Evolutionary conservation across 1,140 invertebrate species (phyloP).

Genomic region (Trichomalopsis sarcophagae): DNA sequence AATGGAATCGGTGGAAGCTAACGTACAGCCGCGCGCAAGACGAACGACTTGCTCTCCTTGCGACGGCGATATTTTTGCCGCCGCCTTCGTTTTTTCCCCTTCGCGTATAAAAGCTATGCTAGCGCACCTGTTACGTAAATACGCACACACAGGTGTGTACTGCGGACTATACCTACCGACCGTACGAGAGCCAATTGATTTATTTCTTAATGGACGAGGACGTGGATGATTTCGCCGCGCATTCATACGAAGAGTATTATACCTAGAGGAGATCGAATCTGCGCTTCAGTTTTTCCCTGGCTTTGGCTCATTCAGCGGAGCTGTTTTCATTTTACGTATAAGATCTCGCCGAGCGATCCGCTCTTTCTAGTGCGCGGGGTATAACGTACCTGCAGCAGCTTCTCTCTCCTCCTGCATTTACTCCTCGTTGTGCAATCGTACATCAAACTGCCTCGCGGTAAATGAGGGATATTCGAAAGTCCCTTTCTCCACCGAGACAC

Average conservation of each 20-base stretch:
- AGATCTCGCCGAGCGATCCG: not conserved
- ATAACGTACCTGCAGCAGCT: not conserved
- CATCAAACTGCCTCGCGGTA: not conserved
- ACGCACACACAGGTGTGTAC: not conserved
- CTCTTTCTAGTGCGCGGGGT: not conserved
- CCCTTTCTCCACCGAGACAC: not conserved
- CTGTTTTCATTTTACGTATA: not conserved
- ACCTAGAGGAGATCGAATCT: not conserved
- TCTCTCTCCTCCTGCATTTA: not conserved
- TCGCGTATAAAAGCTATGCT: too few relatives aligned
- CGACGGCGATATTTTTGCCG: too few relatives aligned
- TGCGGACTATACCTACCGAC: not conserved
- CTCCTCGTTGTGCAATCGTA: conserved; percentile 25
- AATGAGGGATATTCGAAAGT: conserved; percentile 39
- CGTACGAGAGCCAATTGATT: not conserved
- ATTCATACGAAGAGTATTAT: not conserved
- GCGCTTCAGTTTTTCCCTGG: not conserved
- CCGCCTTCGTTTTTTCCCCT: too few relatives aligned
- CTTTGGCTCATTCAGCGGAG: not conserved
- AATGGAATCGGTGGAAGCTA: conserved; percentile 10
- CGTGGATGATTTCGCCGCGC: conserved; percentile 11
- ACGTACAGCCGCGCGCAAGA: not conserved
- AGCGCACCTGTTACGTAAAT: conserved; percentile 28
- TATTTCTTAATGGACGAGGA: conserved; percentile 16
- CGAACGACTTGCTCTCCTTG: not conserved